Evolutionary conservation across 2,888 invertebrate species (phyloP), one percentile per base, ranked within the genome.

Genomic region (Caenorhabditis japonica): DNA sequence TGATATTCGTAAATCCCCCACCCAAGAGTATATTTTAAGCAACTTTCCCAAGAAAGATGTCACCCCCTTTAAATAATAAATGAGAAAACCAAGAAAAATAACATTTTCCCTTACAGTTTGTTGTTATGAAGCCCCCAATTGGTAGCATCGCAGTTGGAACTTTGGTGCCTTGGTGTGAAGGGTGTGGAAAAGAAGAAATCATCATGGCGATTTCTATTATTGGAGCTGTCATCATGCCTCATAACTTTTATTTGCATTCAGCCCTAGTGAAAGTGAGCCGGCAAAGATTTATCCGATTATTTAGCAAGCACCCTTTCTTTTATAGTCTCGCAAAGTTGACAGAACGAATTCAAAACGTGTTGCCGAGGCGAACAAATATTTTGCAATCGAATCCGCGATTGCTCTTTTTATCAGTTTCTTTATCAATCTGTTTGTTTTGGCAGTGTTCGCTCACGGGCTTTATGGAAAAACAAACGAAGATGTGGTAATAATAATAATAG

Each of bases 141-240:
- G 88, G 87, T 0, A 91, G 92, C 78, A 92, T 94, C 0, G 68
- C 93, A 38, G 90, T 64, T 15, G 94, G 94, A 1, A 91, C 94
- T 91, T 92, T 93, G 84, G 88, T 92, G 44, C 94, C 94, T 2
- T 93, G 92, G 91, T 93, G 93, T 87, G 88, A 90, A 34, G 91
- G 91, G 77, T 94, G 94, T 88, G 91, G 92, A 78, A 90, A 90
- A 0, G 88, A 90, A 59, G 92, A 92, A 19, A 88, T 94, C 10
- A 80, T 89, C 30, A 75, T 61, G 23, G 89, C 87, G 10, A 88
- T 90, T 13, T 89, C 94, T 27, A 92, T 94, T 66, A 91, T 94
- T 58, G 94, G 93, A 19, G 93, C 93, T 44, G 93, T 94, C 30
- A 94, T 94, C 77, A 94, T 94, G 94, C 94, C 94, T 0, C 94